Evolutionary conservation across 2,888 invertebrate genomes (phyloP).

Genomic region (Conomelus anceps): DNA sequence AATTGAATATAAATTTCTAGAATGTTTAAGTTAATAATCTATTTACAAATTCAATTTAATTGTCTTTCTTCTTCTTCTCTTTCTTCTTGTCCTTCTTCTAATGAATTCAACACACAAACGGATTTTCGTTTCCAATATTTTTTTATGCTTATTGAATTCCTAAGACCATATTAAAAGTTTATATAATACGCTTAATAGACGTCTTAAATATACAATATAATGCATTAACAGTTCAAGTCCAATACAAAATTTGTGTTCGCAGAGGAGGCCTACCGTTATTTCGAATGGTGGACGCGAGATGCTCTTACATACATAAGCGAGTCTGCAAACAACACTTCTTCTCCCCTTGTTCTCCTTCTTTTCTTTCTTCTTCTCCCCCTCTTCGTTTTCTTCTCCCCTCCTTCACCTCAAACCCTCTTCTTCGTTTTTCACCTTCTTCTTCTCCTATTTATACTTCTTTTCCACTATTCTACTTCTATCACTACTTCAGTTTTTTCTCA

Average conservation of each 20-base stretch:
- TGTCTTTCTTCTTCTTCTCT: not conserved
- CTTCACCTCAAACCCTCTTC: too few species aligned
- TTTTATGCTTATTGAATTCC: not conserved
- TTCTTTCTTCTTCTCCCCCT: too few species aligned
- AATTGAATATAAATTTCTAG: too few species aligned
- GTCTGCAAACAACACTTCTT: slow-evolving; percentile 18
- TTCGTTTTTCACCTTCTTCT: not conserved
- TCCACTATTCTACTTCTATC: not conserved
- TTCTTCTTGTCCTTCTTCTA: too few species aligned
- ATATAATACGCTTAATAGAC: not conserved
- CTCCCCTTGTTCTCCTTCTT: too few species aligned
- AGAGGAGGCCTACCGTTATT: not conserved
- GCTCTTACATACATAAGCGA: not conserved
- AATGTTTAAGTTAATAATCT: too few species aligned
- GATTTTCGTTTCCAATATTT: not conserved
- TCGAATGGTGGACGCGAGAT: not conserved
- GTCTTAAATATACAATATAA: not conserved
- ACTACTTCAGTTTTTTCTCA: not conserved
- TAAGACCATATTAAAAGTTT: not conserved
- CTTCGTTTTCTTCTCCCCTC: too few species aligned
- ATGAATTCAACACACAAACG: not conserved
- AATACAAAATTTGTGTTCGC: not conserved
- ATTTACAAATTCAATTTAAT: not conserved
- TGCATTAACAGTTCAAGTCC: not conserved
- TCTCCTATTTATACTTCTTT: not conserved